Percentiles rank a stretch among this genome's conserved stretches.
Evolutionary conservation across 1,140 invertebrate species (phyloP).

Genomic region (Danaus plexippus): DNA sequence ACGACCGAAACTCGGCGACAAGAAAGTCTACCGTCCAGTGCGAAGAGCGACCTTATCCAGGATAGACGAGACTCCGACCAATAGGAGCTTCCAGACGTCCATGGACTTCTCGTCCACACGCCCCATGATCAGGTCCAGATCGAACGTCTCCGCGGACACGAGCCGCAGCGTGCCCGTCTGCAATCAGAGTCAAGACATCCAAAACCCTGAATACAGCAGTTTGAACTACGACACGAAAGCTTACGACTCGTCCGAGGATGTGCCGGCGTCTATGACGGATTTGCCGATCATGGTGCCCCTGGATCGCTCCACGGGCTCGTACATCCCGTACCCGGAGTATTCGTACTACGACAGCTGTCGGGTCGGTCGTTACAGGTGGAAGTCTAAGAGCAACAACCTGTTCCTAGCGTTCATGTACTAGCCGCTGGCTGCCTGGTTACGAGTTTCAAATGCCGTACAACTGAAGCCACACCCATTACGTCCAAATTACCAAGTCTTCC

Average conservation of each 20-base stretch:
- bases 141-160: constrained; percentile 56
- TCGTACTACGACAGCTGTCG: constrained; percentile 45
- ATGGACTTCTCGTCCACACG: constrained; percentile 51
- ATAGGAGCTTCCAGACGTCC: constrained; percentile 50
- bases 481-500: constrained; percentile 9
- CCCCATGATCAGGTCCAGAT: constrained; percentile 42
- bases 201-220: constrained; percentile 34
- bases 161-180: constrained; percentile 58
- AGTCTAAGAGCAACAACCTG: constrained; percentile 59
- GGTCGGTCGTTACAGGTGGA: constrained; percentile 39
- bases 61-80: constrained; percentile 58
- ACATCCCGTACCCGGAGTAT: constrained; percentile 57
- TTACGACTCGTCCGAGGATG: constrained; percentile 44
- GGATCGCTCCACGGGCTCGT: constrained; percentile 45
- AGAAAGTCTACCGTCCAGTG: constrained; percentile 51
- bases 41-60: constrained; percentile 56
- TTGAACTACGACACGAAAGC: constrained; percentile 56
- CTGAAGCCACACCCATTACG: constrained; percentile 49
- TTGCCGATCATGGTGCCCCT: constrained; percentile 51
- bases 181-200: constrained; percentile 49
- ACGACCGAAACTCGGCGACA: constrained; percentile 44
- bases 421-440: constrained; percentile 43
- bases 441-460: constrained; percentile 68
- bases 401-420: constrained; percentile 71
- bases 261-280: constrained; percentile 49